These are phyloP conservation scores for Drosophila serrata DNA, from an alignment of 1,140 invertebrate genomes.

Conservation along the genomic window DNA sequence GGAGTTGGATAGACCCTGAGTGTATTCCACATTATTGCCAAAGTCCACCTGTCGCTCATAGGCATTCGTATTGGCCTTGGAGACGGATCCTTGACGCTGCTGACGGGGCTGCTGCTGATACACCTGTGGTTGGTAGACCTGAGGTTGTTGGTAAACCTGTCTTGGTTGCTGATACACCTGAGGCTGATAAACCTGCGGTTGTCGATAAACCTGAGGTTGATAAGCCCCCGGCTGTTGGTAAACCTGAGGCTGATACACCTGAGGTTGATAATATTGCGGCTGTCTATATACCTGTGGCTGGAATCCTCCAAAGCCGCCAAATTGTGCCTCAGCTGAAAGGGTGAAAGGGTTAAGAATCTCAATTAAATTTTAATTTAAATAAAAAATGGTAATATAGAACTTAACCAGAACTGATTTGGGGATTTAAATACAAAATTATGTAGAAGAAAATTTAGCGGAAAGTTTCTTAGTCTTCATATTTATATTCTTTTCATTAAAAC, in stretches of 20 bases:
- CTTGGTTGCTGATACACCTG: conserved; percentile 22
- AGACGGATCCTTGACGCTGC: conserved; percentile 64
- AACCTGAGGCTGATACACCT: conserved; percentile 8
- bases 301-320: conserved; percentile 47
- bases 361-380: not conserved
- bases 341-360: not conserved
- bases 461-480: conserved; percentile 5
- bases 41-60: conserved; percentile 72
- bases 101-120: conserved; percentile 28
- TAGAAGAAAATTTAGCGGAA: not conserved
- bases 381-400: too few relatives aligned
- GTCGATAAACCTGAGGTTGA: conserved; percentile 15
- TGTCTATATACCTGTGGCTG: conserved; percentile 50
- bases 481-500: conserved; percentile 45
- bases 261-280: conserved; percentile 10
- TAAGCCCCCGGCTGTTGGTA: conserved; percentile 14
- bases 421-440: not conserved
- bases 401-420: too few relatives aligned
- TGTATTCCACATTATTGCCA: conserved; percentile 68
- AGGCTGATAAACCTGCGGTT: conserved; percentile 13
- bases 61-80: conserved; percentile 69
- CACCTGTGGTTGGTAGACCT: conserved; percentile 14
- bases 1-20: conserved; percentile 68
- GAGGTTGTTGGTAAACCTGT: conserved; percentile 16
- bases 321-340: conserved; percentile 50